These are phyloP conservation scores for Florisuga fusca DNA, from an alignment of 2,797 vertebrate species.

Conservation along the genomic window DNA sequence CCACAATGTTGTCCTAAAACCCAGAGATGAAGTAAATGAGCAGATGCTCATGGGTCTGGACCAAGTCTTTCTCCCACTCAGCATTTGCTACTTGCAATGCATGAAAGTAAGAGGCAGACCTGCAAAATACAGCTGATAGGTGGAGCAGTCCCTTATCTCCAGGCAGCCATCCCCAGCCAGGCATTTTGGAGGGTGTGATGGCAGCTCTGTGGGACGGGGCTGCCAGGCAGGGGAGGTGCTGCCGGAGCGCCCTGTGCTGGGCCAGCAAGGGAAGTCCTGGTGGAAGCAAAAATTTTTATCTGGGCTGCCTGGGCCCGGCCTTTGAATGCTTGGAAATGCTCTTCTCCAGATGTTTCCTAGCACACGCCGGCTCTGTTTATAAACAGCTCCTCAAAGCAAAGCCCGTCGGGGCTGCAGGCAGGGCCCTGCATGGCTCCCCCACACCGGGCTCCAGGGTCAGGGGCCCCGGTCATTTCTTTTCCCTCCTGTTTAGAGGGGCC, in stretches of 20 bases:
- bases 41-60: neutral
- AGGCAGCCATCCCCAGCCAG: neutral
- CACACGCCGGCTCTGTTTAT: constrained; percentile 65
- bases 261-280: constrained; percentile 70
- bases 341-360: constrained; percentile 78
- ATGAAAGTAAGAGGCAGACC: neutral
- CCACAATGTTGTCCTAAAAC: neutral
- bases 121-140: neutral
- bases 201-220: neutral
- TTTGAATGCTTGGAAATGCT: constrained; percentile 79
- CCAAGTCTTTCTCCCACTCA: neutral
- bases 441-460: neutral
- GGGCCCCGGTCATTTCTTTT: neutral
- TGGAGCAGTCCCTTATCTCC: neutral
- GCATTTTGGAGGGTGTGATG: rapidly evolving
- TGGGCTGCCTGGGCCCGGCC: constrained; percentile 22
- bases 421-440: neutral
- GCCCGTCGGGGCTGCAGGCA: neutral
- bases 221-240: neutral
- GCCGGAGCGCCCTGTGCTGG: neutral
- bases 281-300: constrained; percentile 59
- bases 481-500: neutral
- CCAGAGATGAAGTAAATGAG: neutral
- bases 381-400: constrained; percentile 68
- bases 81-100: neutral